Evolutionary conservation across 2,888 invertebrate genomes (phyloP).

Genomic region (Drosophila borealis): DNA sequence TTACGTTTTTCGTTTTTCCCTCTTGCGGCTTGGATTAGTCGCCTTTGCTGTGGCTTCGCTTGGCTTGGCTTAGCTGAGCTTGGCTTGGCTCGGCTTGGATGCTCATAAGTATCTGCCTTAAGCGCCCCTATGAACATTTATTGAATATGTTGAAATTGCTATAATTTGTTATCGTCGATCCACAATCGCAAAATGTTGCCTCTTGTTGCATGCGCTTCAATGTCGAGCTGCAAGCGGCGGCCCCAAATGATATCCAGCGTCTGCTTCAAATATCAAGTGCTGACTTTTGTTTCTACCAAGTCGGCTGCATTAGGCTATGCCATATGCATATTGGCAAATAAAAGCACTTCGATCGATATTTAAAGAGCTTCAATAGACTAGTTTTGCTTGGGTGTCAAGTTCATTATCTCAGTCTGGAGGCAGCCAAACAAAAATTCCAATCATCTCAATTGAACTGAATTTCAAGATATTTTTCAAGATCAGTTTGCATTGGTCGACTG

Average conservation of each 20-base stretch:
- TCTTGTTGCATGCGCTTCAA: constrained; percentile 57
- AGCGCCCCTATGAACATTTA: constrained; percentile 20
- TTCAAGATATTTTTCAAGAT: no score
- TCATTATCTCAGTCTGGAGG: background rate
- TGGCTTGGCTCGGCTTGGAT: background rate
- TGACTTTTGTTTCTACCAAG: constrained; percentile 20
- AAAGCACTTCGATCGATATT: constrained; percentile 14
- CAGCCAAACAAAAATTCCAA: no score
- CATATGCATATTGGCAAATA: constrained; percentile 12
- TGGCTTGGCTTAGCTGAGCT: background rate
- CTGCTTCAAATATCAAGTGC: constrained; percentile 52
- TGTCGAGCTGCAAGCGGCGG: constrained; percentile 50
- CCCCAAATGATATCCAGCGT: constrained; percentile 28
- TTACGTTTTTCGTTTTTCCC: background rate
- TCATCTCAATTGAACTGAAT: no score
- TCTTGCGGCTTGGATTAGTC: background rate
- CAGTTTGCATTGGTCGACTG: no score
- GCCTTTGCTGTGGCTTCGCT: background rate
- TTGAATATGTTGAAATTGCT: constrained; percentile 12
- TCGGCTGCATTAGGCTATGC: constrained; percentile 12
- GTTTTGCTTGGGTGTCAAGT: constrained; percentile 7
- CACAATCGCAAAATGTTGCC: constrained; percentile 21
- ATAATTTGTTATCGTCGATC: constrained; percentile 20
- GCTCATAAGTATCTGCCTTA: constrained; percentile 2
- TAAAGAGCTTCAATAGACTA: background rate